Evolutionary conservation across 2,888 invertebrate genomes (phyloP), one percentile per base, ranked within the genome.

Genomic region (Rhingia rostrata): DNA sequence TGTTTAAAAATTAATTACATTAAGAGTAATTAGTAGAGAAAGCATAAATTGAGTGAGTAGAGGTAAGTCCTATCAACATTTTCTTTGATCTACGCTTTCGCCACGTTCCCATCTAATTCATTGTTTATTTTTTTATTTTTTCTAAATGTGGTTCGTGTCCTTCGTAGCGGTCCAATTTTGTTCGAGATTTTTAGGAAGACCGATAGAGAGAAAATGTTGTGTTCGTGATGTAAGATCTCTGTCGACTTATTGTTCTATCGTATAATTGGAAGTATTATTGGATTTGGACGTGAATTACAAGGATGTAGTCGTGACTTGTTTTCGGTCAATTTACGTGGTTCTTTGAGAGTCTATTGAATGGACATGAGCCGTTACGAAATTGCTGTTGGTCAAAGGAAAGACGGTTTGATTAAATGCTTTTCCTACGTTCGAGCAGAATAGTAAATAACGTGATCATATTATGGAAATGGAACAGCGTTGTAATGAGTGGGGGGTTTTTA

Each of bases 1-100:
- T 70, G 77, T 70, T 82, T 67, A 41, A 49, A 72, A 77, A 77
- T 72, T 78, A 72, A 82, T 78, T 82, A 77, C 72, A 82, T 61
- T 49, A 63, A 54, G 32, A 54, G 78, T 56, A 56, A 79, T 72
- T 73, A 63, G 35, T 49, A 32, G 10, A 41, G 51, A 41, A 64
- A 77, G 61, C 53, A 74, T 58, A 58, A 61, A 61, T 61, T 33
- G 30, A 60, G 47, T 45, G 39, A 74, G 49, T 33, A 30, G 60
- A 47, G 37, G n/a, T 22, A 10, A 7, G 51, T n/a, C 4, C 7
- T 37, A 7, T 49, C 53, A 66, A n/a, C 12, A 43, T 32, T 63
- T 43, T 6, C 45, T 73, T 73, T 63, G 73, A 63, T 54, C 43
- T 43, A 4, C 4, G 35, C 22, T 51, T 60, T 51, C 32, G 33